A percentile compares a stretch with the other conserved stretches of the same genome.
phyloP scores from a whole-genome alignment of 2,797 vertebrate genomes.

The Sarcoramphus papa region DNA sequence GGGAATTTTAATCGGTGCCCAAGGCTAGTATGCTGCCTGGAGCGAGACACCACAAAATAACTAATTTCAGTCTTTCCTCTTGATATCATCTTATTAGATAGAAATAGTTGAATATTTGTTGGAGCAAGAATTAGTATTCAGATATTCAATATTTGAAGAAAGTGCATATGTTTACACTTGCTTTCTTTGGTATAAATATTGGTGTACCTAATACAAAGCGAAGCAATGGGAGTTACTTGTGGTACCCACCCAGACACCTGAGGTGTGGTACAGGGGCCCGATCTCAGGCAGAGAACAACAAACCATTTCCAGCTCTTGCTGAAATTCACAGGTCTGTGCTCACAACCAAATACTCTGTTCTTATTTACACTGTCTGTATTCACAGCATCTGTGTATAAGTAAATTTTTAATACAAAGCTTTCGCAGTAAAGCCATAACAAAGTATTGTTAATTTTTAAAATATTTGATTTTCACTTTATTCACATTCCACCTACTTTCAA shows the following conservation, averaged over 20 bases:
- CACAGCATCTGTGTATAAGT: neutral
- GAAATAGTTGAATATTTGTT: neutral
- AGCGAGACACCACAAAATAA: neutral
- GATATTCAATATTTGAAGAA: neutral
- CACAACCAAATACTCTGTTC: neutral
- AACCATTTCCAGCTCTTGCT: neutral
- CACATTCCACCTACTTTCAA: neutral
- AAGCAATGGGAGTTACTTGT: neutral
- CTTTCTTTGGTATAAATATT: neutral
- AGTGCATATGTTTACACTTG: neutral
- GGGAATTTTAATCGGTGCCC: neutral
- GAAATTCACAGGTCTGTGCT: neutral
- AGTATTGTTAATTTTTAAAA: neutral
- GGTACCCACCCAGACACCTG: too few species aligned
- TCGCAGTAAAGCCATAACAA: neutral
- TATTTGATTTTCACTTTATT: neutral
- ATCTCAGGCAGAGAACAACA: neutral
- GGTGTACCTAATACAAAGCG: neutral
- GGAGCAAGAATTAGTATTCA: neutral
- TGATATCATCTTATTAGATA: neutral
- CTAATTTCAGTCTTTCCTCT: neutral
- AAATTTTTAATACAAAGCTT: neutral
- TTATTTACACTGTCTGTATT: neutral
- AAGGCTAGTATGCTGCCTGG: neutral
- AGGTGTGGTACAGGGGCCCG: neutral